A percentile compares a stretch with the other conserved stretches of the same genome.
phyloP scores from a whole-genome alignment of 2,888 invertebrate species.

The Pristionchus maxplancki region DNA sequence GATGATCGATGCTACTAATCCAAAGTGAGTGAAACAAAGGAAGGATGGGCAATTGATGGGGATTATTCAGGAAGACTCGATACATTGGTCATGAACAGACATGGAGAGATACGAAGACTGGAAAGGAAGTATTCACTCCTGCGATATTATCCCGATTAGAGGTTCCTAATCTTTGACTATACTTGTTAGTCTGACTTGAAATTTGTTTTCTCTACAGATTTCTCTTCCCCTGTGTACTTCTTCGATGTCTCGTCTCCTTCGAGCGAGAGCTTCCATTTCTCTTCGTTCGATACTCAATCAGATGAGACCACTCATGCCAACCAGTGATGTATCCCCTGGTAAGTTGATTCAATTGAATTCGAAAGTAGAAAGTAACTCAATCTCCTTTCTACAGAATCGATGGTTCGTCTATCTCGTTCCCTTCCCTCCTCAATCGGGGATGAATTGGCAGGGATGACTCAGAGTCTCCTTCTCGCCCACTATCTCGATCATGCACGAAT shows the following conservation, averaged over 20 bases:
- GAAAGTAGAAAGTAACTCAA: too few relatives aligned
- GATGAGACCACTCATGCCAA: conserved; percentile 25
- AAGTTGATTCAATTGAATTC: not conserved
- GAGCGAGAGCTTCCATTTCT: conserved; percentile 36
- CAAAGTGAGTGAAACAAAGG: conserved; percentile 9
- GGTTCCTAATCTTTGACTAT: conserved; percentile 10
- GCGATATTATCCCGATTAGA: conserved; percentile 43
- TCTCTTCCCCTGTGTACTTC: conserved; percentile 43
- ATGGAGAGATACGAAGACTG: conserved; percentile 49
- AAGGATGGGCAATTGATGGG: not conserved
- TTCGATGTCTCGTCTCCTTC: conserved; percentile 47
- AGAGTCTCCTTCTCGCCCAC: conserved; percentile 7
- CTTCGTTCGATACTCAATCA: conserved; percentile 31
- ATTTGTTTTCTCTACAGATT: not conserved
- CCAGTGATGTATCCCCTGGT: not conserved
- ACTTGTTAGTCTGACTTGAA: not conserved
- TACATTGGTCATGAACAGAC: conserved; percentile 50
- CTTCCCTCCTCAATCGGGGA: conserved; percentile 40
- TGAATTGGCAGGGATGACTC: conserved; percentile 23
- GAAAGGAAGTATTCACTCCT: conserved; percentile 49
- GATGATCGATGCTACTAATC: conserved; percentile 46
- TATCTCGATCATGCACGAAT: conserved; percentile 30
- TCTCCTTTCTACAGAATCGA: not conserved
- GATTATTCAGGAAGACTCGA: conserved; percentile 23
- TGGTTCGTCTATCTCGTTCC: conserved; percentile 9